These are phyloP conservation scores for Philonicus albiceps DNA, from an alignment of 2,888 invertebrate species.

Conservation along the genomic window DNA sequence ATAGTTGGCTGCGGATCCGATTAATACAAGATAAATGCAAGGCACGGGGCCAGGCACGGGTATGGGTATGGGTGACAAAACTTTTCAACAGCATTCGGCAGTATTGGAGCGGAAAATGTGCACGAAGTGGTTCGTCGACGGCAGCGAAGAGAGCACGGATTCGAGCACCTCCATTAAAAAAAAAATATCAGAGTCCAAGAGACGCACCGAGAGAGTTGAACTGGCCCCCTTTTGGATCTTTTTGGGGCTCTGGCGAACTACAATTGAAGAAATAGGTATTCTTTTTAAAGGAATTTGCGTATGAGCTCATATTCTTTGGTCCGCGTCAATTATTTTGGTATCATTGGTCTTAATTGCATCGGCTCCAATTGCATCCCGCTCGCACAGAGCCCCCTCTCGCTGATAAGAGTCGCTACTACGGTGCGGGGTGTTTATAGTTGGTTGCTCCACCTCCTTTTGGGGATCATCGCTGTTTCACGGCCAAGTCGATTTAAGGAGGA, in stretches of 20 bases:
- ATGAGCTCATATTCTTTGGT: neutral
- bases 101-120: neutral
- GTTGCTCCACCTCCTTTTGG: neutral
- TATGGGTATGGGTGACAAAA: constrained; percentile 24
- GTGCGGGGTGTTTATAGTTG: neutral
- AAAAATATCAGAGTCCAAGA: neutral
- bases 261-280: neutral
- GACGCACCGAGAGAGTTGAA: neutral
- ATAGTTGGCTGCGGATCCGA: neutral
- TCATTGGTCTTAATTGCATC: neutral
- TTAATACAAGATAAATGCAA: neutral
- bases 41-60: neutral
- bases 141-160: neutral
- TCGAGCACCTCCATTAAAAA: neutral
- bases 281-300: neutral
- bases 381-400: neutral
- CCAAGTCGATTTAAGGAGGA: neutral
- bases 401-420: neutral
- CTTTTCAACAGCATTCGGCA: constrained; percentile 29
- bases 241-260: neutral
- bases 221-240: neutral
- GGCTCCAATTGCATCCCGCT: neutral
- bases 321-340: neutral
- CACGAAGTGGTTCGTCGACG: neutral
- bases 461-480: neutral